These are phyloP conservation scores for Pseudomyrmex concolor DNA, from an alignment of 1,140 invertebrate species.

Conservation along the genomic window DNA sequence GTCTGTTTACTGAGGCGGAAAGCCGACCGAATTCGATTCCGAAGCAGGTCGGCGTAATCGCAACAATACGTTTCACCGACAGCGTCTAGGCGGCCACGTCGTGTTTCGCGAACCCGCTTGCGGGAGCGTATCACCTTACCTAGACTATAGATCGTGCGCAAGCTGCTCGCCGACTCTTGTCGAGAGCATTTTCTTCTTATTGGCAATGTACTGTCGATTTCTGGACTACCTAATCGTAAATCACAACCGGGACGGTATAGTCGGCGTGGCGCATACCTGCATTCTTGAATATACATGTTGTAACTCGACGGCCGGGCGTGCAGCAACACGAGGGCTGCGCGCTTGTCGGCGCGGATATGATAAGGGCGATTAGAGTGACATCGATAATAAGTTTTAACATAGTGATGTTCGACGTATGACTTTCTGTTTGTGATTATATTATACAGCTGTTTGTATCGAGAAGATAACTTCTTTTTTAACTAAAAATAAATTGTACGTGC, in stretches of 20 bases:
- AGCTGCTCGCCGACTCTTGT: constrained; percentile 68
- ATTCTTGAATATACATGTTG: constrained; percentile 68
- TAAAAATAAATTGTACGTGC: background rate
- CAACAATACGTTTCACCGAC: constrained; percentile 64
- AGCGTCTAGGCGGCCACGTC: constrained; percentile 54
- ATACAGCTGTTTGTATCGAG: background rate
- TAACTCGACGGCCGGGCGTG: constrained; percentile 63
- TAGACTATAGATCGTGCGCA: constrained; percentile 69
- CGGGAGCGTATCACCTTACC: constrained; percentile 73
- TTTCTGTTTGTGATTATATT: too few species aligned
- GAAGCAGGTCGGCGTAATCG: constrained; percentile 50
- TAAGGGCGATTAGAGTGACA: constrained; percentile 64
- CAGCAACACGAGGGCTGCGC: constrained; percentile 32
- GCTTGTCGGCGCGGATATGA: constrained; percentile 42
- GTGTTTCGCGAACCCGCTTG: constrained; percentile 68
- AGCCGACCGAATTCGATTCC: constrained; percentile 9
- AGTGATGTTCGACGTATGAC: background rate
- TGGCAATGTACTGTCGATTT: constrained; percentile 75
- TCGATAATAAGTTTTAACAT: constrained; percentile 51
- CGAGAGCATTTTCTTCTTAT: constrained; percentile 73
- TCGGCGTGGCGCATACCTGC: constrained; percentile 46
- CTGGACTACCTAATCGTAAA: constrained; percentile 76
- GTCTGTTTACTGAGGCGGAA: constrained; percentile 1
- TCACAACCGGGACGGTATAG: constrained; percentile 62
- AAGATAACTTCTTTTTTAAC: background rate